phyloP scores from a whole-genome alignment of 2,797 vertebrate species.

The Tinamus major region DNA sequence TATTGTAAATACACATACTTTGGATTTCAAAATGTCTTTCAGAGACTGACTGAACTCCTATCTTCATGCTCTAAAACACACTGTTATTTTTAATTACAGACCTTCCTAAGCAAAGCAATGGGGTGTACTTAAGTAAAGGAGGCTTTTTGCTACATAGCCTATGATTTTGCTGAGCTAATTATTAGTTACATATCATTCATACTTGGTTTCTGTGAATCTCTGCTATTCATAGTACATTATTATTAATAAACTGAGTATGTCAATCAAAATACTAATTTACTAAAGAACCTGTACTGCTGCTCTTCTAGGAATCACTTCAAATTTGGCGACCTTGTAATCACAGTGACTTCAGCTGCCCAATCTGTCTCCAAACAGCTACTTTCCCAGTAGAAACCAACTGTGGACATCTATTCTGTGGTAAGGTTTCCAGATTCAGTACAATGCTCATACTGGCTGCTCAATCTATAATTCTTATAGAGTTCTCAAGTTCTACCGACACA shows the following conservation, averaged over 20 bases:
- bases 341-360: slow-evolving; percentile 83
- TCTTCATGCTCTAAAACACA: neutral
- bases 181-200: neutral
- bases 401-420: slow-evolving; percentile 89
- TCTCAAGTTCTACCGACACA: neutral
- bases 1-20: too few relatives aligned
- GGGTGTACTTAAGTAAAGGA: neutral
- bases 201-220: neutral
- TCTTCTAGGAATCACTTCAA: slow-evolving; percentile 58
- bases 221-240: neutral
- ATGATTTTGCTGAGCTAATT: neutral
- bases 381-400: slow-evolving; percentile 89
- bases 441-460: neutral
- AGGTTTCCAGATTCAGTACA: neutral
- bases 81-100: neutral
- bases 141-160: neutral
- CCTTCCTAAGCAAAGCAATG: neutral
- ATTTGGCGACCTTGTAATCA: slow-evolving; percentile 55
- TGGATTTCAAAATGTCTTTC: neutral
- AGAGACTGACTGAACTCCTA: neutral
- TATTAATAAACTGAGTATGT: neutral
- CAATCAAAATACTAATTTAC: neutral
- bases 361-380: slow-evolving; percentile 83
- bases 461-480: neutral
- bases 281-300: neutral